Base-by-base conservation (phyloP, 2,113 vertebrate species). In the Elgaria multicarinata region DNA sequence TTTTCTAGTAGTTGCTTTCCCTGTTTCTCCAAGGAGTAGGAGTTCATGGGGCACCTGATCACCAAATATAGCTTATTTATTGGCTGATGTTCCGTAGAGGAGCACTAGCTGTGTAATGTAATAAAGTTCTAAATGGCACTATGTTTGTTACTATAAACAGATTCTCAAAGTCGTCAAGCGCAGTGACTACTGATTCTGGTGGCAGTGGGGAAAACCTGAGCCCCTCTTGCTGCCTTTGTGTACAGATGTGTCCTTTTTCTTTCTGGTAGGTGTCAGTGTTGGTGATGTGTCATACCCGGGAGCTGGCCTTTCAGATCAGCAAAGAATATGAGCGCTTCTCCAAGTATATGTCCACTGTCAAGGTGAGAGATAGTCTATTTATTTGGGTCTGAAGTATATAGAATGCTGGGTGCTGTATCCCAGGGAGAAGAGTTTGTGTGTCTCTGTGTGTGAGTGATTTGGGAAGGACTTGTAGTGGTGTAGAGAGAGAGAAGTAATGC, bases 311-410 rank as follows among this genome's bases (percentile, higher is more conserved):
- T 92, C 98, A 98, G 94, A 98, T 98, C 94, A 98, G 98, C 95
- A 98, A 98, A 87, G 97, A 98, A 87, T 98, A 98, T n/a, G 98
- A 98, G 88, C 96, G 97, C 46, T 98, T 98, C 92, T 98, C 98
- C 81, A 98, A 98, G 77, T 98, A 98, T 94, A 98, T 98, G 98
- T 96, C 98, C 33, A 96, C 96, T 77, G 97, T 98, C 83, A 98
- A 98, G 98, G 98, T 98, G 92, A 93, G 77, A 46, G 14, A 0
- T 4, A 55, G 31, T 26, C 13, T 55, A 1, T 69, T 44, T 44
- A 36, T 36, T 31, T 42, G 16, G 42, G 16, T n/a, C 55, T 42
- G 26, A 39, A 14, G 33, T 39, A 66, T 62, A 44, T 44, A 82
- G 69, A 44, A 74, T 66, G 5, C 7, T 46, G 26, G 26, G 6